Evolutionary conservation across 2,113 vertebrate species (phyloP).

Genomic region (Phodopus roborovskii): DNA sequence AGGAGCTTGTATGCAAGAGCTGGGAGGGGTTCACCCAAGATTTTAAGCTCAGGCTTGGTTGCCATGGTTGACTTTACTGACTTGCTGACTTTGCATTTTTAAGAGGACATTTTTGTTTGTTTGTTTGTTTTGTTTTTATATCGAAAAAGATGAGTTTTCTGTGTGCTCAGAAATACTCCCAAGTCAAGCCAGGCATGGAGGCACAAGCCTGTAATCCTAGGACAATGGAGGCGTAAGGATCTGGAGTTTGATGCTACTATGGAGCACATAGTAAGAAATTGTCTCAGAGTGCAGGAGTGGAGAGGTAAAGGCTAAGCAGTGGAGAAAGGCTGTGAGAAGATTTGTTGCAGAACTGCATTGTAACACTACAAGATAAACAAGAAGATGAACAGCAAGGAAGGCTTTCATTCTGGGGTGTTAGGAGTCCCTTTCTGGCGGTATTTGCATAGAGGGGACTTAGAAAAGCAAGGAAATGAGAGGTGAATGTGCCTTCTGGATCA

Average conservation of each 20-base stretch:
- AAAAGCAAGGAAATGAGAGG: accelerated
- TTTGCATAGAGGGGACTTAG: not conserved
- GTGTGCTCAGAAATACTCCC: not conserved
- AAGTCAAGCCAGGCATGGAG: not conserved
- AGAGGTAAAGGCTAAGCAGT: not conserved
- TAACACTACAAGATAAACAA: not conserved
- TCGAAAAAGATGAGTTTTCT: not conserved
- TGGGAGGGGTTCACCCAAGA: not conserved
- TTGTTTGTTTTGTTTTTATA: too few species aligned
- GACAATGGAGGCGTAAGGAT: not conserved
- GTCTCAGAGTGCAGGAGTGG: not conserved
- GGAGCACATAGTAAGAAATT: not conserved
- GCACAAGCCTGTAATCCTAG: too few species aligned
- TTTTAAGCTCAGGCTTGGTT: not conserved
- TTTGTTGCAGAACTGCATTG: not conserved
- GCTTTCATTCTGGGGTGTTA: not conserved
- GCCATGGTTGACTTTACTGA: not conserved
- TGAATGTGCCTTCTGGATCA: not conserved
- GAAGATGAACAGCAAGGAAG: not conserved
- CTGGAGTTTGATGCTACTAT: too few species aligned
- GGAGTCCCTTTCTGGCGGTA: not conserved
- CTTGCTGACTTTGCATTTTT: not conserved
- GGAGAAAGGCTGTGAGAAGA: not conserved
- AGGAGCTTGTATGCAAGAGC: not conserved
- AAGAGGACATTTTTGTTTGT: not conserved